Conservation (phyloP, 53 echinoderm and acorn worm genomes). For the Holothuria leucospilota region DNA sequence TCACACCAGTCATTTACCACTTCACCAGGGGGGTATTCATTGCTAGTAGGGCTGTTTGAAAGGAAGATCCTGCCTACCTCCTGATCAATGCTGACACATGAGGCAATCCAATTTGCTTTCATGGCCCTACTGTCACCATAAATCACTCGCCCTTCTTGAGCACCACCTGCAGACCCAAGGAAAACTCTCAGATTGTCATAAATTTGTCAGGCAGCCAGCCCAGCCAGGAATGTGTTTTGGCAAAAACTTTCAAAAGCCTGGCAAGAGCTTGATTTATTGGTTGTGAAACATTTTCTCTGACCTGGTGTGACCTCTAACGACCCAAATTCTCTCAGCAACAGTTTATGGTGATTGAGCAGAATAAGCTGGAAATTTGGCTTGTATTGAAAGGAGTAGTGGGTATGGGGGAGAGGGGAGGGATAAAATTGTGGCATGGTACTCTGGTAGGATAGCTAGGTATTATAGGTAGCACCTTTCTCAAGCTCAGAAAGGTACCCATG, state of each 20-base stretch:
- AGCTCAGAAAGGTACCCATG: too few species aligned
- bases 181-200: constrained; percentile 29
- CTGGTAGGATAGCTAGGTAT: too few species aligned
- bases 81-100: constrained; percentile 18
- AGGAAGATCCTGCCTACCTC: too few species aligned
- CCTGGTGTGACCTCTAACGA: constrained; percentile 23
- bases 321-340: constrained; percentile 9
- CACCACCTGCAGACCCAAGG: constrained; percentile 31
- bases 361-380: not conserved
- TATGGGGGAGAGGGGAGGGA: too few species aligned
- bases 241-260: not conserved
- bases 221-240: constrained; percentile 32
- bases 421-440: too few species aligned
- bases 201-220: constrained; percentile 30
- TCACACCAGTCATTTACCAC: too few species aligned
- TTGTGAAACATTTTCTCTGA: constrained; percentile 39
- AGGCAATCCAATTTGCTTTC: constrained; percentile 43
- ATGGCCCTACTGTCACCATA: constrained; percentile 41
- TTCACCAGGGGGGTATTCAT: too few species aligned
- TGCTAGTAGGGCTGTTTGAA: too few species aligned
- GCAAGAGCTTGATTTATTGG: constrained; percentile 25
- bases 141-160: constrained; percentile 4
- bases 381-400: too few species aligned
- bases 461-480: too few species aligned
- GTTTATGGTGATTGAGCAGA: constrained; percentile 42